phyloP scores from a whole-genome alignment of 2,797 vertebrate species.

The Argya squamiceps region DNA sequence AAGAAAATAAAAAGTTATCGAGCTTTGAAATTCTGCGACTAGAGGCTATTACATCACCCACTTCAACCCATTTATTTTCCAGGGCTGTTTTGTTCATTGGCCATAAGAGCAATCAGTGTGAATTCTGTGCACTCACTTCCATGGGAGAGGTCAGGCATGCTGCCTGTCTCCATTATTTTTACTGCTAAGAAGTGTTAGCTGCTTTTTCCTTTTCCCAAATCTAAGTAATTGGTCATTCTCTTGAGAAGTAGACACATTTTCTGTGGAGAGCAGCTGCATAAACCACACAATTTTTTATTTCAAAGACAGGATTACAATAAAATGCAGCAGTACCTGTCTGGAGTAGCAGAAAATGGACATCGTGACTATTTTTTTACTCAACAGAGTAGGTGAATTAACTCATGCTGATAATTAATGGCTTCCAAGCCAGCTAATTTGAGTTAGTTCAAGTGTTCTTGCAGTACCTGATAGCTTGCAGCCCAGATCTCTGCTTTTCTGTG shows the following conservation, averaged over 20 bases:
- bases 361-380: neutral
- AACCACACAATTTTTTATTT: neutral
- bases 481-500: neutral
- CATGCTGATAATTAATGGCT: neutral
- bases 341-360: neutral
- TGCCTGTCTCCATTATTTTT: neutral
- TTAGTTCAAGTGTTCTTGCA: neutral
- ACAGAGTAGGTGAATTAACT: neutral
- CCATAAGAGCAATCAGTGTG: neutral
- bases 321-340: neutral
- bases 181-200: neutral
- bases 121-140: neutral
- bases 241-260: neutral
- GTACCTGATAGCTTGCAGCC: neutral
- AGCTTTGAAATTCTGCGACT: neutral
- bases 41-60: neutral
- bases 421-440: conserved; percentile 1
- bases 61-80: neutral
- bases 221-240: conserved; percentile 11
- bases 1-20: neutral
- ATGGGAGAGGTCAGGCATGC: neutral
- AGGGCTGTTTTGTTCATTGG: neutral
- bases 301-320: neutral
- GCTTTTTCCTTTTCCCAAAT: neutral
- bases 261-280: neutral